These are phyloP conservation scores for Oplegnathus fasciatus DNA, from an alignment of 2,113 vertebrate species.

Conservation along the genomic window DNA sequence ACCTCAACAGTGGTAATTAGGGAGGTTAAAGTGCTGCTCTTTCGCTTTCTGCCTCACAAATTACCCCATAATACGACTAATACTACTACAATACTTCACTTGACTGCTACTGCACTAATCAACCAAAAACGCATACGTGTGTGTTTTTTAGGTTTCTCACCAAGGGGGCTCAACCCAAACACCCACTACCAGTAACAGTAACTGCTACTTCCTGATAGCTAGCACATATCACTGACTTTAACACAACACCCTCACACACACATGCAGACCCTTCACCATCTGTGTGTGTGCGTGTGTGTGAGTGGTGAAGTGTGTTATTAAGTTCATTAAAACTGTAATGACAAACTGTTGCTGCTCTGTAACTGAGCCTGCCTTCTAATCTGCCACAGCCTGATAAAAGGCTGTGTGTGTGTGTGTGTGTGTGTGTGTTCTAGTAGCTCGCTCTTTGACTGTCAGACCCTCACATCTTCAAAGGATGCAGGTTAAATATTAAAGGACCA, in stretches of 20 bases:
- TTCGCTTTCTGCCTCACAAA: constrained; percentile 2
- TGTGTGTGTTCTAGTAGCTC: constrained; percentile 12
- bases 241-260: constrained; percentile 15
- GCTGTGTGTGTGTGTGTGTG: constrained; percentile 13
- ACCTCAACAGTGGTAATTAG: constrained; percentile 8
- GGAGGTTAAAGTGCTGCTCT: not conserved
- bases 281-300: constrained; percentile 28
- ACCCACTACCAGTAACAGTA: not conserved
- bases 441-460: constrained; percentile 4
- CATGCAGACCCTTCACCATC: constrained; percentile 12
- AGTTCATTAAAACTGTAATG: constrained; percentile 70
- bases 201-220: constrained; percentile 41
- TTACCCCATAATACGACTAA: not conserved
- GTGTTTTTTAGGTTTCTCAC: not conserved
- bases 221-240: constrained; percentile 8
- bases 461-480: constrained; percentile 44
- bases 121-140: not conserved
- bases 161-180: not conserved
- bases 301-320: constrained; percentile 71
- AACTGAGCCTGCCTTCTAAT: constrained; percentile 69
- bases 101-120: not conserved
- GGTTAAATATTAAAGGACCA: constrained; percentile 68
- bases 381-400: constrained; percentile 50
- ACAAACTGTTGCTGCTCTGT: constrained; percentile 59
- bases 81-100: not conserved